These are phyloP conservation scores for Passer montanus DNA, from an alignment of 2,113 vertebrate species.

Conservation along the genomic window DNA sequence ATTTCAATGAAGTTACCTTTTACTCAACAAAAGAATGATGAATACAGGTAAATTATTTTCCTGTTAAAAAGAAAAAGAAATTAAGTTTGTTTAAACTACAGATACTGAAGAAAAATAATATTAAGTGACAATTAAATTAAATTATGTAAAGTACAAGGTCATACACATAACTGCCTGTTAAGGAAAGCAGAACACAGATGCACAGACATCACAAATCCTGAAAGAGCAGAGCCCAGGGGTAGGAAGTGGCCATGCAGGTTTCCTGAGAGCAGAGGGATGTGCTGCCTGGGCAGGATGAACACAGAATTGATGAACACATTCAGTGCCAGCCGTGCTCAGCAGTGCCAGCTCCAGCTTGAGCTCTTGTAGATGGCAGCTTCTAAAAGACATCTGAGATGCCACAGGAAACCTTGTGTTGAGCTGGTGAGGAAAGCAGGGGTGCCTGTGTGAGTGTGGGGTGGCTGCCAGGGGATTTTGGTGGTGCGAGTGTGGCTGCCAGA, in stretches of 20 bases:
- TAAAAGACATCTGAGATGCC: not conserved
- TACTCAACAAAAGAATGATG: not conserved
- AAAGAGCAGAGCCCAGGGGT: not conserved
- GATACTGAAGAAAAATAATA: not conserved
- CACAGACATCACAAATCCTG: not conserved
- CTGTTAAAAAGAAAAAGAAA: not conserved
- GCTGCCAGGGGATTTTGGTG: accelerated
- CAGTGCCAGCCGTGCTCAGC: not conserved
- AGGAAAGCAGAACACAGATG: not conserved
- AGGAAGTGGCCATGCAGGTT: not conserved
- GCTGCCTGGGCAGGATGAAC: not conserved
- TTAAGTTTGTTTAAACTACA: not conserved
- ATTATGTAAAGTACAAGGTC: not conserved
- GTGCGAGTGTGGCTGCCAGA: not conserved
- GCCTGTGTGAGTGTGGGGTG: not conserved
- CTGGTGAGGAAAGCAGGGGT: too few species aligned
- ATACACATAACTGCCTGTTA: not conserved
- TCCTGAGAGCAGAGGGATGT: not conserved
- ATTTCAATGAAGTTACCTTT: not conserved
- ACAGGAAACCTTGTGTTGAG: not conserved
- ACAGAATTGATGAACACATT: not conserved
- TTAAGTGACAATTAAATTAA: not conserved
- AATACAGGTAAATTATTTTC: not conserved
- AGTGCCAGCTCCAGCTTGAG: not conserved
- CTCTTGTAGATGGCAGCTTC: not conserved